Base-by-base conservation (phyloP, 1,140 invertebrate species). In the Drosophila mauritiana region DNA sequence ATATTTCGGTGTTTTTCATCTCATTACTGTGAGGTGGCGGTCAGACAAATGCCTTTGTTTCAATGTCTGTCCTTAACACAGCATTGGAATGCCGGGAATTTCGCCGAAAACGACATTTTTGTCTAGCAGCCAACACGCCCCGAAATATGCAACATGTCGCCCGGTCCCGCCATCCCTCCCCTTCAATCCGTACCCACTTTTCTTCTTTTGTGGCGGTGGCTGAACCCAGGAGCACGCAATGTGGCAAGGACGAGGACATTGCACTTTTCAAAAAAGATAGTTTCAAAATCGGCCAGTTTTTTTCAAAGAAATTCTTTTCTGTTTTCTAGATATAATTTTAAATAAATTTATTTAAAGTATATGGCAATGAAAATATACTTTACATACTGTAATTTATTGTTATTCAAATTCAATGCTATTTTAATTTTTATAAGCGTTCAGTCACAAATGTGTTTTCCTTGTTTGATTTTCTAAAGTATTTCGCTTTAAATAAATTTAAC, bases 41-140 rank as follows among this genome's bases (percentile, higher is more conserved):
- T 55, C 53, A 73, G 31, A 56, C 43, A 40, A 73, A 69, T 65
- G 72, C 40, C 25, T 57, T 39, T 43, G 64, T 70, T 72, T 72
- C 68, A 72, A 72, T 70, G 45, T 65, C 62, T 70, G 68, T 70
- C 78, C 78, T 80, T 80, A 75, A 80, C 78, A 80, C 68, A 63
- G 78, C 61, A 65, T 76, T 69, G 78, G 78, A 65, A 80, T 80
- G 73, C 70, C 59, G 43, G 59, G 78, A 48, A 72, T 72, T 70
- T 72, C 15, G 64, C 20, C 70, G 37, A 40, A 42, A 70, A 70
- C 68, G 65, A 57, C 64, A 80, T 81, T 81, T 69, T 81, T 81
- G 79, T 81, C 52, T 76, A 54, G 34, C 46, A 59, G 78, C 64
- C 78, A 81, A 80, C 67, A 59, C 46, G 75, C 64, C 78, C 78